Evolutionary conservation across 2,888 invertebrate genomes (phyloP), one percentile per base, ranked within the genome.

Genomic region (Diaperis boleti): DNA sequence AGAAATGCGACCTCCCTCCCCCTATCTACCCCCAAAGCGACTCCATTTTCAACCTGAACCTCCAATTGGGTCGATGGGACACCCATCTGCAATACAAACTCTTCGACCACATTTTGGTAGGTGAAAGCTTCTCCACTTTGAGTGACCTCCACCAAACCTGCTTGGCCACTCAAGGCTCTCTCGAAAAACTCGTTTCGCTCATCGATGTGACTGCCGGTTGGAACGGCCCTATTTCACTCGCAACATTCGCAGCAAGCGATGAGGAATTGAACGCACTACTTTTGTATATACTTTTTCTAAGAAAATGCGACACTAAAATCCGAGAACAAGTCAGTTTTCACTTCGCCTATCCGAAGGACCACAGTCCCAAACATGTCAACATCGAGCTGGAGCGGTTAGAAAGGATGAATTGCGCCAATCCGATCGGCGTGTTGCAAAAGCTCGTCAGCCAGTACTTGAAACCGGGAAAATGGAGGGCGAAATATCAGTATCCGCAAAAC

Each of bases 401-500:
- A 1, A 73, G 79, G 57, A 72, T 84, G 54, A 87, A 89, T 70
- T 95, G 95, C 75, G 85, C 86, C 20, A 86, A 87, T 62, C 90
- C 89, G 0, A 90, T 92, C 47, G 82, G 87, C 14, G 86, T 86
- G 0, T 76, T 91, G 20, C 84, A 84, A 62, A 81, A 83, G 37
- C 82, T 92, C 10, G 79, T 89, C 1, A 88, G 86, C 49, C 67
- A 74, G 37, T 39, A 55, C 26, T 26, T 70, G 4, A 67, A 67
- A 17, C 42, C 57, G 26, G 68, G 64, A 31, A 68, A 70, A 37
- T 94, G 94, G 94, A 83, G 92, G 54, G 83, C 88, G 41, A 87
- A 88, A 62, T 87, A 91, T 76, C 88, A 91, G 0, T 95, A 95
- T 78, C 95, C 95, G 0, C 95, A 95, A 82, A 96, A 95, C 77